These are phyloP conservation scores for Ethmia dodecea DNA, from an alignment of 2,888 invertebrate genomes.

Conservation along the genomic window DNA sequence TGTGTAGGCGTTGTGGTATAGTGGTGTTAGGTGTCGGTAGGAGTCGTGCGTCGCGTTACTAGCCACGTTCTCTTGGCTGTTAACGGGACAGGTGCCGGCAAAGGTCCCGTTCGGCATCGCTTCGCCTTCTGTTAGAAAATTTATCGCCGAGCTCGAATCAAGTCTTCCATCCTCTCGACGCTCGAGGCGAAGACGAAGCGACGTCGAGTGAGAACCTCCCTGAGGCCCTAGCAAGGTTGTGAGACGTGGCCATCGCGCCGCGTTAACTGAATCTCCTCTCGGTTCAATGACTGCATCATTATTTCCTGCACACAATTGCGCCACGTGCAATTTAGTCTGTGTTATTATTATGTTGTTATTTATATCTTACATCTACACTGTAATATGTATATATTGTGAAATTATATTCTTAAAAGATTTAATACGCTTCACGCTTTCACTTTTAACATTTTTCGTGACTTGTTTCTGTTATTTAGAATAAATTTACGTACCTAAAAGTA, in stretches of 20 bases:
- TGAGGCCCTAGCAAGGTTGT: slow-evolving; percentile 48
- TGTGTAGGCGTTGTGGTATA: slow-evolving; percentile 54
- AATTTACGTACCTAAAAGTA: slow-evolving; percentile 77
- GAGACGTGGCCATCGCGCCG: slow-evolving; percentile 46
- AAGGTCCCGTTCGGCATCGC: background rate
- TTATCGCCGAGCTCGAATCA: background rate
- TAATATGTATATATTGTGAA: slow-evolving; percentile 75
- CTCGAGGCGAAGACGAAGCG: background rate
- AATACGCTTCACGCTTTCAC: slow-evolving; percentile 76
- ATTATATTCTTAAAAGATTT: slow-evolving; percentile 71
- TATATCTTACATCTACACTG: slow-evolving; percentile 70
- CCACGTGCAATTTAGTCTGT: slow-evolving; percentile 76
- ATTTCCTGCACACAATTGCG: slow-evolving; percentile 72
- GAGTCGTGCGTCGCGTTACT: slow-evolving; percentile 18
- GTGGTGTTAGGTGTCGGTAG: slow-evolving; percentile 32
- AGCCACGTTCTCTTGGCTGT: slow-evolving; percentile 6
- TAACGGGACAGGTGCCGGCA: background rate
- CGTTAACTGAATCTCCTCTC: slow-evolving; percentile 68
- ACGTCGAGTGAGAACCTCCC: background rate
- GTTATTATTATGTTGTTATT: slow-evolving; percentile 77
- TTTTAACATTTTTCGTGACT: slow-evolving; percentile 73
- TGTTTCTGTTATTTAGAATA: slow-evolving; percentile 77
- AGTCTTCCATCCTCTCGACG: background rate
- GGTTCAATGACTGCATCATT: slow-evolving; percentile 71
- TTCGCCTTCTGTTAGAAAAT: too few relatives aligned